Evolutionary conservation across 1,140 invertebrate species (phyloP).

Genomic region (Hylyphantes graminicola): DNA sequence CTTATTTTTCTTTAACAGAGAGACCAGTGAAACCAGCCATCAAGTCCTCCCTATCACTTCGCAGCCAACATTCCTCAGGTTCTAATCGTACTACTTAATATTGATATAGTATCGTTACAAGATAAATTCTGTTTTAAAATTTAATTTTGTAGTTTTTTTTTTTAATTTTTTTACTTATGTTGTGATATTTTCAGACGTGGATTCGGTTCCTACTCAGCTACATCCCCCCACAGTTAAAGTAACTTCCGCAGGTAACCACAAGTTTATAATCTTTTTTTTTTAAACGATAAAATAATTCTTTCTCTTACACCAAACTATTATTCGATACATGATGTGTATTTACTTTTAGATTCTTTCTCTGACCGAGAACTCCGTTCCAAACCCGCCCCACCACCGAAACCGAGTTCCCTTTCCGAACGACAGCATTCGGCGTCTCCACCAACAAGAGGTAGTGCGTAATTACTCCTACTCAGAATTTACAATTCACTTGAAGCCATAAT

Average conservation of each 20-base stretch:
- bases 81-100: neutral
- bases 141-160: neutral
- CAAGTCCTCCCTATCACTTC: slow-evolving; percentile 55
- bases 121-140: neutral
- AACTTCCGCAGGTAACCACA: slow-evolving; percentile 38
- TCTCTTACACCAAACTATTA: too few relatives aligned
- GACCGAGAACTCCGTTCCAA: slow-evolving; percentile 49
- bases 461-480: neutral
- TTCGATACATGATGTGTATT: too few relatives aligned
- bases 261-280: too few relatives aligned
- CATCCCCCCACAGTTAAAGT: slow-evolving; percentile 56
- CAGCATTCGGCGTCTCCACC: slow-evolving; percentile 50
- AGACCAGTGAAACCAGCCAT: slow-evolving; percentile 61
- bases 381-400: slow-evolving; percentile 52
- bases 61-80: slow-evolving; percentile 54
- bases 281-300: too few relatives aligned
- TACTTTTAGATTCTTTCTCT: neutral
- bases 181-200: slow-evolving; percentile 35
- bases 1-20: slow-evolving; percentile 33
- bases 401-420: slow-evolving; percentile 47
- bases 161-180: neutral
- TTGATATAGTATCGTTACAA: neutral
- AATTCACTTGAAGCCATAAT: neutral
- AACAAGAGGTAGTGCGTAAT: slow-evolving; percentile 52
- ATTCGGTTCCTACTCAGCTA: slow-evolving; percentile 58